These are phyloP conservation scores for Rhinoptilus africanus DNA, from an alignment of 2,113 vertebrate genomes.

Conservation along the genomic window DNA sequence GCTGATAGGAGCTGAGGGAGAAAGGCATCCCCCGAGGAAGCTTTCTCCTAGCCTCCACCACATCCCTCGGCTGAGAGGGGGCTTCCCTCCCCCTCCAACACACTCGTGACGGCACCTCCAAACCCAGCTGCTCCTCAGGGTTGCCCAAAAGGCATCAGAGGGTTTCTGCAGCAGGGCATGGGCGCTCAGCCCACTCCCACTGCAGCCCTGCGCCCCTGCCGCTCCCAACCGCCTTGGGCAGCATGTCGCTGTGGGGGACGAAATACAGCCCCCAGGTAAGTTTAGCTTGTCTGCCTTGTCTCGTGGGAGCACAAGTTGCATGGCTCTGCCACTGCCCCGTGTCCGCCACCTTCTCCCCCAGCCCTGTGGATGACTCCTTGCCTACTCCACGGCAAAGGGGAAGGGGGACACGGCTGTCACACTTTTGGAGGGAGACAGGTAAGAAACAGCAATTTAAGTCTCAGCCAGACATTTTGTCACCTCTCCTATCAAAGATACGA, in stretches of 20 bases:
- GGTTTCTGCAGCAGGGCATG: neutral
- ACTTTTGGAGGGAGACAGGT: neutral
- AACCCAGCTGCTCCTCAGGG: neutral
- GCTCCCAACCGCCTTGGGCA: neutral
- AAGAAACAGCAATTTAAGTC: neutral
- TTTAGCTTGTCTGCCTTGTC: neutral
- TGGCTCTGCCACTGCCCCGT: neutral
- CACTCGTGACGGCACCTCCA: neutral
- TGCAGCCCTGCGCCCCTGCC: neutral
- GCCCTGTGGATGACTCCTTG: neutral
- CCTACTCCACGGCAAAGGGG: neutral
- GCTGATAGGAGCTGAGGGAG: neutral
- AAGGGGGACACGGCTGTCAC: neutral
- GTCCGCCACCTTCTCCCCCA: accelerated
- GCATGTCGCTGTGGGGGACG: accelerated
- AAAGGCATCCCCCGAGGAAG: neutral
- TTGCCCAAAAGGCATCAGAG: neutral
- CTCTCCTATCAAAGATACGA: neutral
- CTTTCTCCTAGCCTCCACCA: neutral
- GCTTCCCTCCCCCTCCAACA: neutral
- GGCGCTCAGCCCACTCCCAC: neutral
- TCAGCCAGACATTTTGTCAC: neutral
- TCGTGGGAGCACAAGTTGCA: accelerated
- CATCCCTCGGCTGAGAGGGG: neutral
- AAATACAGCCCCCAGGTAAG: neutral